Evolutionary conservation across 2,888 invertebrate genomes (phyloP).

Genomic region (Lycaena phlaeas): DNA sequence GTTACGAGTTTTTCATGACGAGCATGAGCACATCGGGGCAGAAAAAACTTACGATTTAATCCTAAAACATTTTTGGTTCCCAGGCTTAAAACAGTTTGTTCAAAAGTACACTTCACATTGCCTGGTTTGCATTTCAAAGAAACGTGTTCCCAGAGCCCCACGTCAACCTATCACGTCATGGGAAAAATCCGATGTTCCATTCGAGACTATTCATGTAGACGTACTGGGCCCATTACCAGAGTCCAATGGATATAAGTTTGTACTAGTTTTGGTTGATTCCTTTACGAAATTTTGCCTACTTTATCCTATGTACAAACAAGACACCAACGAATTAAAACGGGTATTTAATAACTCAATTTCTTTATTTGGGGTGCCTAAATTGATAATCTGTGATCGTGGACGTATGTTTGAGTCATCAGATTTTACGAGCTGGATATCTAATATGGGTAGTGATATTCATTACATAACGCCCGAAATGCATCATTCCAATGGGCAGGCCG

Average conservation of each 20-base stretch:
- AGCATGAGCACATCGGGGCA: slow-evolving; percentile 11
- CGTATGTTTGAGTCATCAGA: slow-evolving; percentile 11
- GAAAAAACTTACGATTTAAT: slow-evolving; percentile 16
- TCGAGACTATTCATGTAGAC: not conserved
- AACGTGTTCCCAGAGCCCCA: not conserved
- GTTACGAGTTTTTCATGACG: slow-evolving; percentile 22
- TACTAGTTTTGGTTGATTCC: slow-evolving; percentile 13
- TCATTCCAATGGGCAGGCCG: slow-evolving; percentile 18
- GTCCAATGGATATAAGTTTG: slow-evolving; percentile 3
- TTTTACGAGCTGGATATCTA: slow-evolving; percentile 1
- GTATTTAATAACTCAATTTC: slow-evolving; percentile 8
- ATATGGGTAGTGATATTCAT: slow-evolving; percentile 13
- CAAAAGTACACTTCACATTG: slow-evolving; percentile 6
- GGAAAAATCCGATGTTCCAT: not conserved
- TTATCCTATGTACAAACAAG: slow-evolving; percentile 13
- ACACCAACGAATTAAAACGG: slow-evolving; percentile 7
- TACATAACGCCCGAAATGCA: slow-evolving; percentile 20
- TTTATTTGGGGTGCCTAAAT: slow-evolving; percentile 14
- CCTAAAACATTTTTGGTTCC: slow-evolving; percentile 19
- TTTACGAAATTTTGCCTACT: slow-evolving; percentile 13
- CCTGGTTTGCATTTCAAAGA: not conserved
- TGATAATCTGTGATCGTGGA: slow-evolving; percentile 9
- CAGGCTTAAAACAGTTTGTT: slow-evolving; percentile 11
- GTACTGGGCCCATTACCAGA: slow-evolving; percentile 2
- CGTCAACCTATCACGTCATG: slow-evolving; percentile 1